These are phyloP conservation scores for Drosophila hamatofila DNA, from an alignment of 2,888 invertebrate genomes.

Conservation along the genomic window DNA sequence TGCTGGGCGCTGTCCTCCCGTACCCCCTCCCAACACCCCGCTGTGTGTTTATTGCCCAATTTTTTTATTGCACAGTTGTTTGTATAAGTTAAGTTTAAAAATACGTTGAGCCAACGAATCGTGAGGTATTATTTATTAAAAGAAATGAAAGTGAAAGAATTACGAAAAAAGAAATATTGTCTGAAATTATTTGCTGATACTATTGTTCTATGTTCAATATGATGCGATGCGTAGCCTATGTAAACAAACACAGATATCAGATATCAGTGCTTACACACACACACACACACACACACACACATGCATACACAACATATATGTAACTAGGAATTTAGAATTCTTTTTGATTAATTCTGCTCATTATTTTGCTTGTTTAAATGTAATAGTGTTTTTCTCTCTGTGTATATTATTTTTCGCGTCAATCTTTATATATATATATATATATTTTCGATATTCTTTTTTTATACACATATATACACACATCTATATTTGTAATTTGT, in stretches of 20 bases:
- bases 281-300: conserved; percentile 40
- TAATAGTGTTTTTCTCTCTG: conserved; percentile 58
- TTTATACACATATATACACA: conserved; percentile 61
- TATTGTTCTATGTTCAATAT: conserved; percentile 39
- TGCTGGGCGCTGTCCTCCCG: conserved; percentile 39
- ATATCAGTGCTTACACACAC: conserved; percentile 72
- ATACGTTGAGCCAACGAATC: conserved; percentile 76
- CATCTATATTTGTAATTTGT: conserved; percentile 72
- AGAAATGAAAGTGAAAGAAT: conserved; percentile 25
- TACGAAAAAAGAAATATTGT: conserved; percentile 36
- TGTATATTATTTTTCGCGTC: conserved; percentile 73
- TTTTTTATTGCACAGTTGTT: conserved; percentile 70
- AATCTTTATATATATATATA: conserved; percentile 38
- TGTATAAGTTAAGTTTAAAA: conserved; percentile 72
- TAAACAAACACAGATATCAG: conserved; percentile 65
- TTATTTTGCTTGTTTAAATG: conserved; percentile 44
- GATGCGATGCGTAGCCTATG: conserved; percentile 58
- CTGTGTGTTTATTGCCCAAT: conserved; percentile 62
- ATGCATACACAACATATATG: conserved; percentile 32
- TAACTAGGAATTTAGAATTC: conserved; percentile 55
- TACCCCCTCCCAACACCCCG: conserved; percentile 8
- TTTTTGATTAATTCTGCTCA: conserved; percentile 61
- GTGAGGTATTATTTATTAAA: conserved; percentile 77
- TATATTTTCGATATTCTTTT: conserved; percentile 57
- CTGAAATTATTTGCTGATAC: conserved; percentile 78